Evolutionary conservation across 23 tunicate genomes (phyloP), one percentile per base, ranked within the genome.

Genomic region (Ciona savignyi): DNA sequence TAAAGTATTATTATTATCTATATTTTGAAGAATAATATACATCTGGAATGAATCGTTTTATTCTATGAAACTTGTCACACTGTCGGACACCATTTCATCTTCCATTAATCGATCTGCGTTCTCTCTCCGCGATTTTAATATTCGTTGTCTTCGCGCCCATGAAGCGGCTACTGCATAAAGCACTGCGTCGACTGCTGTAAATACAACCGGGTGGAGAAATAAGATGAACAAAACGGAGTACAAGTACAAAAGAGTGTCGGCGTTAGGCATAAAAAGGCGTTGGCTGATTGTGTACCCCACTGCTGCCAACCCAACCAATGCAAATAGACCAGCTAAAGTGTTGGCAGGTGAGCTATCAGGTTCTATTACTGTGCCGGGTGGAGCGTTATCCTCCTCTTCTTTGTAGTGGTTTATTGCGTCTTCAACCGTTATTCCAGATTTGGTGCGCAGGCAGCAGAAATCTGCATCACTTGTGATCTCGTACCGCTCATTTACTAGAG

Each of bases 211-310:
- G 68, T 88, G 81, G 1, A 82, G 51, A 27, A 82, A 61, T 4
- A 88, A 23, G 29, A 68, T 62, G 1, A 82, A 62, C 42, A 82
- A 21, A 27, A 78, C 80, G 0, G 96, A 80, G 70, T 88, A 88
- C 26, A 88, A 42, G 69, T 68, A 88, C 28, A 77, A 70, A 19
- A 88, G 72, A 1, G 96, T 67, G 33, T 88, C 83, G 3, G 88
- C 80, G 67, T 88, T 77, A 11, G 96, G 85, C 62, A 88, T 20
- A 72, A 79, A 79, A 51, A 66, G 56, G 22, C 96, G 69, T 68
- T 88, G 83, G 31, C 72, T 82, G 4, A 67, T 35, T 6, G 56
- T 61, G 66, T 29, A 88, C 26, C 73, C 74, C 3, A 72, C 29
- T 6, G 71, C 80, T 49, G 28, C 68, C 15, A 73, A 1, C 9